Conservation (phyloP, 1,140 invertebrate genomes). For the Piezodorus guildinii region DNA sequence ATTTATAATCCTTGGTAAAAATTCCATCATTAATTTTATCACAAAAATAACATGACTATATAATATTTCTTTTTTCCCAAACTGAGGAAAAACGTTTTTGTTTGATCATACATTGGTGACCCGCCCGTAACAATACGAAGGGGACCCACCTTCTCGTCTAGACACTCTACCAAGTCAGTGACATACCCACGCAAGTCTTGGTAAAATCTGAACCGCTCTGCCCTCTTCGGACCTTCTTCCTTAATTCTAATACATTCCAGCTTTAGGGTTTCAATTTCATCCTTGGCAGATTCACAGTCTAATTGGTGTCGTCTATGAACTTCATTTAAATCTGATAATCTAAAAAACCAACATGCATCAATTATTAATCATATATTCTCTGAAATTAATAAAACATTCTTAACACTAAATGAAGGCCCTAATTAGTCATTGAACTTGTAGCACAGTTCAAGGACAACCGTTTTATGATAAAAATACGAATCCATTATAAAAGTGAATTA, state of each 20-base stretch:
- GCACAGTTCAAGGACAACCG: too few relatives aligned
- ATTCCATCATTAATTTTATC: too few relatives aligned
- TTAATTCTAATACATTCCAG: constrained; percentile 48
- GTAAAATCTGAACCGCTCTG: constrained; percentile 76
- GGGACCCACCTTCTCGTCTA: constrained; percentile 73
- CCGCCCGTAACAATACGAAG: constrained; percentile 8
- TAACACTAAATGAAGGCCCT: not conserved
- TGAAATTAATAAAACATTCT: too few relatives aligned
- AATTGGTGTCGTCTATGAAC: constrained; percentile 44
- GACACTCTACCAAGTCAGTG: constrained; percentile 91
- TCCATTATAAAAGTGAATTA: too few relatives aligned
- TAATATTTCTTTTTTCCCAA: too few relatives aligned
- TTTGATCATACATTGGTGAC: constrained; percentile 1
- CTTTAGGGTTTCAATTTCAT: constrained; percentile 48
- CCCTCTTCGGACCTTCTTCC: constrained; percentile 52
- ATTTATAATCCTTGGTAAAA: too few relatives aligned
- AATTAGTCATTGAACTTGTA: not conserved
- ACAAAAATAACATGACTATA: too few relatives aligned
- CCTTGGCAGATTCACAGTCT: constrained; percentile 39
- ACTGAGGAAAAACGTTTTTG: not conserved
- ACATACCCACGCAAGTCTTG: constrained; percentile 93
- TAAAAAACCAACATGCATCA: constrained; percentile 28
- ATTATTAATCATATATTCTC: too few relatives aligned
- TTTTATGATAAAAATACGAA: too few relatives aligned
- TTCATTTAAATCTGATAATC: constrained; percentile 45